Conservation (phyloP, 1,140 invertebrate genomes). For the Drosophila virilis region DNA sequence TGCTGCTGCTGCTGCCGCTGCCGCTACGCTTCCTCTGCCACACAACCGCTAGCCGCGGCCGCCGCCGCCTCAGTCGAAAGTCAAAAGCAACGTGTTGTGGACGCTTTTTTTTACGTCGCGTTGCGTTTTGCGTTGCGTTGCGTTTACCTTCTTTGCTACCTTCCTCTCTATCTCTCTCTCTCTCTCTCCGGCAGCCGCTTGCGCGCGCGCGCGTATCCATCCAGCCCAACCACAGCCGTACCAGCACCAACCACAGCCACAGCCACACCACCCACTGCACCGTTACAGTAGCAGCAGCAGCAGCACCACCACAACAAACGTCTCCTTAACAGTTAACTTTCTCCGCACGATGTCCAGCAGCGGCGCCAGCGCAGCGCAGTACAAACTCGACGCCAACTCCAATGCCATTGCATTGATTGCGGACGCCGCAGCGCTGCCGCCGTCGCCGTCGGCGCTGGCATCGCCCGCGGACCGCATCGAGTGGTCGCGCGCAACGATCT, state of each 20-base stretch:
- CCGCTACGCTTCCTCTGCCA: conserved; percentile 59
- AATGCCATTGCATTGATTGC: conserved; percentile 71
- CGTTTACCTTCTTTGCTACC: conserved; percentile 69
- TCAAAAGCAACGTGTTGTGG: conserved; percentile 83
- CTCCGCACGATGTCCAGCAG: conserved; percentile 77
- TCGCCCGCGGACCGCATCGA: conserved; percentile 71
- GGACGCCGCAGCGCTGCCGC: conserved; percentile 57
- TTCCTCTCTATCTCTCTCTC: conserved; percentile 44
- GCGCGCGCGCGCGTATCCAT: conserved; percentile 43
- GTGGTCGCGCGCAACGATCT: conserved; percentile 80
- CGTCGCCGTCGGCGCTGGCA: conserved; percentile 28
- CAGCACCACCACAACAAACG: conserved; percentile 11
- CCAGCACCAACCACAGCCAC: conserved; percentile 18
- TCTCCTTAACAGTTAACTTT: conserved; percentile 59
- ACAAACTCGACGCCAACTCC: conserved; percentile 69
- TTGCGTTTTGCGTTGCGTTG: conserved; percentile 71
- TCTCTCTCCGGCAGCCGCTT: conserved; percentile 44
- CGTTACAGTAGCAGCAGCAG: conserved; percentile 21
- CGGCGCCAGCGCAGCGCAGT: conserved; percentile 64
- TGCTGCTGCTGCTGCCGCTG: conserved; percentile 43
- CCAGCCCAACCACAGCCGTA: conserved; percentile 15
- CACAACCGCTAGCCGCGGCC: conserved; percentile 68
- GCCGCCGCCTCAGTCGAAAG: conserved; percentile 79
- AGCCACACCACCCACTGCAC: conserved; percentile 24
- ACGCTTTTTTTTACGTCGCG: conserved; percentile 76